Percentiles rank a stretch among this genome's conserved stretches.
Conservation (phyloP, 2,888 invertebrate species). For the Dynastes grantii region DNA sequence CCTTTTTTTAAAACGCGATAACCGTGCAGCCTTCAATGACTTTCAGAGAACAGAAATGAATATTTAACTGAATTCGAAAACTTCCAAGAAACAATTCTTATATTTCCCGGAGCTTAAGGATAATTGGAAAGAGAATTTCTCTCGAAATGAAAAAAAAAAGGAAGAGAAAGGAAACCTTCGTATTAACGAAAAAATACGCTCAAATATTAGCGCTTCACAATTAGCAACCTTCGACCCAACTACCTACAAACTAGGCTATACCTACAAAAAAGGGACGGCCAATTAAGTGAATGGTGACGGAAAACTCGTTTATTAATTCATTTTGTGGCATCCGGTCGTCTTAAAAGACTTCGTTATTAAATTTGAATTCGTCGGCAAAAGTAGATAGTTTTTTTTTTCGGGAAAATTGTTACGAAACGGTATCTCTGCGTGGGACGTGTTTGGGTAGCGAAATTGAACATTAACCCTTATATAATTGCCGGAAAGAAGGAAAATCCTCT, state of each 20-base stretch:
- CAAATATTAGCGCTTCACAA: slow-evolving; percentile 1
- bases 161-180: background rate
- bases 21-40: background rate
- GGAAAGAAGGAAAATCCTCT: background rate
- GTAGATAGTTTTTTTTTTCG: slow-evolving; percentile 12
- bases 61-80: background rate
- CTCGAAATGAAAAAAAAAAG: slow-evolving; percentile 1
- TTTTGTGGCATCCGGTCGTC: background rate
- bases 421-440: slow-evolving; percentile 1
- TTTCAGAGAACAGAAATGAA: background rate
- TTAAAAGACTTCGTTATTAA: background rate
- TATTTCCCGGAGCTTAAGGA: background rate
- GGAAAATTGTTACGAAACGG: background rate
- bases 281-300: background rate
- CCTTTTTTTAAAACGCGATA: background rate
- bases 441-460: background rate
- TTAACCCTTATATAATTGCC: background rate
- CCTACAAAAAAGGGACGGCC: background rate
- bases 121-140: background rate
- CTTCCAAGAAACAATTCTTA: background rate
- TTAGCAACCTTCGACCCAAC: background rate
- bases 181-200: background rate
- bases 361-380: slow-evolving; percentile 6
- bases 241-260: background rate
- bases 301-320: slow-evolving; percentile 25